Evolutionary conservation across 2,797 vertebrate species (phyloP).

Genomic region (Pangasius larnaudii): DNA sequence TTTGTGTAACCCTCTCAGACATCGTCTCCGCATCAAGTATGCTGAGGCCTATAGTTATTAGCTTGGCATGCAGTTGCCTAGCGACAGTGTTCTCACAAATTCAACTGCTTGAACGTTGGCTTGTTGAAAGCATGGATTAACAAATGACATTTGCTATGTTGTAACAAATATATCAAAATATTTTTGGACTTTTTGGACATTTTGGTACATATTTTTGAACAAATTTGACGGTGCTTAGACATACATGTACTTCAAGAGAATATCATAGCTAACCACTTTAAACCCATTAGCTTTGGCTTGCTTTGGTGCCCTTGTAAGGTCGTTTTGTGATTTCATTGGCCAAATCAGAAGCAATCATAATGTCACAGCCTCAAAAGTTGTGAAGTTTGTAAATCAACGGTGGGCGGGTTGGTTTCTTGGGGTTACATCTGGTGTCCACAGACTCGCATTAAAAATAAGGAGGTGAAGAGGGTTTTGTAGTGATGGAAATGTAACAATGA

Average conservation of each 20-base stretch:
- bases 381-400: background rate
- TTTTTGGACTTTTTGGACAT: background rate
- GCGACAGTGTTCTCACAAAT: background rate
- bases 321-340: background rate
- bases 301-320: background rate
- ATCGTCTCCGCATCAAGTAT: background rate
- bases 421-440: background rate
- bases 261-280: background rate
- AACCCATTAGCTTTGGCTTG: background rate
- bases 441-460: background rate
- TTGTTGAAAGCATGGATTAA: background rate
- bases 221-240: background rate
- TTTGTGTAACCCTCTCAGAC: background rate
- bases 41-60: background rate
- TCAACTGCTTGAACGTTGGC: background rate
- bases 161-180: background rate
- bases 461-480: background rate
- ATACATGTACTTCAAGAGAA: background rate
- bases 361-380: background rate
- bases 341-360: background rate
- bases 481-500: background rate
- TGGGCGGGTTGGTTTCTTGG: background rate
- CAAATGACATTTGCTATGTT: background rate
- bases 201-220: background rate
- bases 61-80: background rate